A percentile compares a stretch with the other conserved stretches of the same genome.
Evolutionary conservation across 2,888 invertebrate genomes (phyloP).

Genomic region (Carabus problematicus): DNA sequence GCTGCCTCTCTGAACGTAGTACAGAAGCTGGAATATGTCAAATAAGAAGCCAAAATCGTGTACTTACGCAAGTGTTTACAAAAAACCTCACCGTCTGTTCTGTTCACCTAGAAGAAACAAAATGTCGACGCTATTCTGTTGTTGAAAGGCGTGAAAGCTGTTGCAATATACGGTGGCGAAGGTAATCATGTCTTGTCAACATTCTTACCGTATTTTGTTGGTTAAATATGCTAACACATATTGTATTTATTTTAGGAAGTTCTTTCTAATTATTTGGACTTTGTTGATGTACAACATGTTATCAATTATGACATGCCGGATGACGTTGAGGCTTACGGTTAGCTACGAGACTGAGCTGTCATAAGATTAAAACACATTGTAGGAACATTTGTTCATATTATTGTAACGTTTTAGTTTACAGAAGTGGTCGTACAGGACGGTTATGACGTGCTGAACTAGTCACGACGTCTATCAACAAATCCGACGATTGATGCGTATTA

Average conservation of each 20-base stretch:
- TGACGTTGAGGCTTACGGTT: conserved; percentile 98
- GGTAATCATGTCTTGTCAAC: conserved; percentile 58
- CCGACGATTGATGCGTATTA: conserved; percentile 92
- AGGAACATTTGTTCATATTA: too few species aligned
- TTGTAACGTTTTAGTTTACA: conserved; percentile 60
- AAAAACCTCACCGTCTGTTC: conserved; percentile 95
- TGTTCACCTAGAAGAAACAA: conserved; percentile 99
- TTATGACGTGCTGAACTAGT: conserved; percentile 91
- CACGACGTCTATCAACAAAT: conserved; percentile 95
- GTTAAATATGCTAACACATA: not conserved
- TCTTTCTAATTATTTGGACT: conserved; percentile 98
- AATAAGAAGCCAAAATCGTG: conserved; percentile 95
- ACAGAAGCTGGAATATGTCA: conserved; percentile 96
- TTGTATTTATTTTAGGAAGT: conserved; percentile 76
- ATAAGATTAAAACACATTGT: too few species aligned
- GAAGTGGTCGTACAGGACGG: conserved; percentile 90
- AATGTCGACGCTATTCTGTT: conserved; percentile 98
- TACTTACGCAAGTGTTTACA: conserved; percentile 92
- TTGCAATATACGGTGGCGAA: conserved; percentile 99
- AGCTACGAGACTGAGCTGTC: too few species aligned
- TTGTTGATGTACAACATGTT: conserved; percentile 96
- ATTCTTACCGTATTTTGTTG: not conserved
- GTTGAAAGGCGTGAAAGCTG: conserved; percentile 96
- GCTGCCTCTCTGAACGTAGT: conserved; percentile 96
- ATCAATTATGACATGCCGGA: conserved; percentile 99